A percentile compares a stretch with the other conserved stretches of the same genome.
Evolutionary conservation across 1,140 invertebrate genomes (phyloP).

Genomic region (Hirudo medicinalis): DNA sequence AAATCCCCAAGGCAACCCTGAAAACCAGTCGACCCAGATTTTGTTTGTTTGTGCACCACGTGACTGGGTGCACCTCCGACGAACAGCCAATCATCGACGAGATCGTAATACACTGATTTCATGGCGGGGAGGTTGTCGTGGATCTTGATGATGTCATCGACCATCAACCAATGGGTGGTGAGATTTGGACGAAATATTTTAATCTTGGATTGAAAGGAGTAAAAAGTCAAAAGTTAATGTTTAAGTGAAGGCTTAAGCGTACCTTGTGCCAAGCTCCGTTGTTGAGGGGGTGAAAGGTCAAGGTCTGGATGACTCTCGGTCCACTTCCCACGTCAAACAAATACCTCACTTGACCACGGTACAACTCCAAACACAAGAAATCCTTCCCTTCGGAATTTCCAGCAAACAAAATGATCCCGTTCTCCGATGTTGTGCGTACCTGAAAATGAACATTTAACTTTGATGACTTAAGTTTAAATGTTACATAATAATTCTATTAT

Average conservation of each 20-base stretch:
- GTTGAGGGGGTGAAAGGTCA: slow-evolving; percentile 52
- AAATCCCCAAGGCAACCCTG: too few species aligned
- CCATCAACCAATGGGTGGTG: slow-evolving; percentile 9
- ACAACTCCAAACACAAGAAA: slow-evolving; percentile 36
- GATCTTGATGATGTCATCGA: slow-evolving; percentile 76
- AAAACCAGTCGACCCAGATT: too few species aligned
- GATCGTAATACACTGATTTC: slow-evolving; percentile 67
- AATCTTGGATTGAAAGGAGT: background rate
- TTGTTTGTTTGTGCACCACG: too few species aligned
- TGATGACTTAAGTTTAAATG: too few species aligned
- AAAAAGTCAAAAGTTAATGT: slow-evolving; percentile 45
- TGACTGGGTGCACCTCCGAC: slow-evolving; percentile 30
- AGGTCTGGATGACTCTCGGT: slow-evolving; percentile 29
- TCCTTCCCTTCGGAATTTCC: slow-evolving; percentile 26
- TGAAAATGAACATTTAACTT: slow-evolving; percentile 47
- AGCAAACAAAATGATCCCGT: slow-evolving; percentile 32
- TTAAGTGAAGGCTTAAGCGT: slow-evolving; percentile 67
- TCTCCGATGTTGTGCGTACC: slow-evolving; percentile 44
- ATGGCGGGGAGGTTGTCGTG: slow-evolving; percentile 51
- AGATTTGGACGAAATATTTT: slow-evolving; percentile 1
- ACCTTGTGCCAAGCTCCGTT: slow-evolving; percentile 90
- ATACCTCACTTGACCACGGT: slow-evolving; percentile 34
- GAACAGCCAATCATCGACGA: slow-evolving; percentile 50
- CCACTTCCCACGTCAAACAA: slow-evolving; percentile 36
- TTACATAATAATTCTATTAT: too few species aligned